phyloP scores from a whole-genome alignment of 2,113 vertebrate species.

The Aphelocoma coerulescens region DNA sequence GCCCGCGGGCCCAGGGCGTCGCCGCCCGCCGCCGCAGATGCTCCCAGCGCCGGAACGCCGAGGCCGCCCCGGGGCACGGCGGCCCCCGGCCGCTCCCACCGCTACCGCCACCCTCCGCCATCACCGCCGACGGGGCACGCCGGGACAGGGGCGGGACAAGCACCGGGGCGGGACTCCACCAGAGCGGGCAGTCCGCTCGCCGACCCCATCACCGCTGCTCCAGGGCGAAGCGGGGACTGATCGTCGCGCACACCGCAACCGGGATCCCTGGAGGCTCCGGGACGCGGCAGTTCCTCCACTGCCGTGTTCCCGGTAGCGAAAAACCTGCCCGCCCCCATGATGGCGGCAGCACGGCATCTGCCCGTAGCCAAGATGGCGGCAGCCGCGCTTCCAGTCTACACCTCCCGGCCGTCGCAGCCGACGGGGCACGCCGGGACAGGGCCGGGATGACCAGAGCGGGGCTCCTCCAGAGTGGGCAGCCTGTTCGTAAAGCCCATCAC shows the following conservation, averaged over 20 bases:
- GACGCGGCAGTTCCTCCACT: neutral
- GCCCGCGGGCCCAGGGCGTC: conserved; percentile 81
- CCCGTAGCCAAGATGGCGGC: neutral
- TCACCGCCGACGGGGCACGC: neutral
- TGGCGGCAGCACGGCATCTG: neutral
- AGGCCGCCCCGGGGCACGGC: conserved; percentile 74
- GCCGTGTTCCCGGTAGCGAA: no score
- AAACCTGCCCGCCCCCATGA: neutral
- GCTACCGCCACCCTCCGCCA: neutral
- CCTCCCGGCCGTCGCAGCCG: neutral
- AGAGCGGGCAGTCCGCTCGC: fast-evolving
- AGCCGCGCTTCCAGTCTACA: fast-evolving
- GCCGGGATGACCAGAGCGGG: no score
- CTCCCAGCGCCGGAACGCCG: conserved; percentile 60
- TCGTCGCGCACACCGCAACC: neutral
- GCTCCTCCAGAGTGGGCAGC: neutral
- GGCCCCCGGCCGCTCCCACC: neutral
- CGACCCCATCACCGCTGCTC: neutral
- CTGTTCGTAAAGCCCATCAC: neutral
- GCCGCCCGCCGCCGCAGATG: conserved; percentile 65
- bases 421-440: neutral
- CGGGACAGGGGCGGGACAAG: neutral
- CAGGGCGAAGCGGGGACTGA: no score
- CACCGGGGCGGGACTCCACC: neutral
- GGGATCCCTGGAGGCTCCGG: neutral